Evolutionary conservation across 2,113 vertebrate genomes (phyloP).

Genomic region (Chlorodrepanis virens): DNA sequence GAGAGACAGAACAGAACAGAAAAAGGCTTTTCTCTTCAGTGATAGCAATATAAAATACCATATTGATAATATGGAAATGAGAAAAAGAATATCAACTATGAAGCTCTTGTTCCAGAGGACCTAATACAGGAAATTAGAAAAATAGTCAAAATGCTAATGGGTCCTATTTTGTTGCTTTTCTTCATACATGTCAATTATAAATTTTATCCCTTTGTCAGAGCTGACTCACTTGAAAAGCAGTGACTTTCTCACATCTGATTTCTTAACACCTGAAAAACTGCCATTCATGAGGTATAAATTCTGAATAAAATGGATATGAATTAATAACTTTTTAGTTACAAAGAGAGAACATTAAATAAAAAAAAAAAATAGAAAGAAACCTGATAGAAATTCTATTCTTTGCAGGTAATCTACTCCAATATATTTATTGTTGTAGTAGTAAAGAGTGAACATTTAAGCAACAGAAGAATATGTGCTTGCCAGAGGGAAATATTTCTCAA

Average conservation of each 20-base stretch:
- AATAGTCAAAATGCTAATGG: neutral
- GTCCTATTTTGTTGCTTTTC: neutral
- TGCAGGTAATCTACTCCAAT: neutral
- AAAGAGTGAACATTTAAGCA: neutral
- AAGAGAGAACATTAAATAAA: neutral
- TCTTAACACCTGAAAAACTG: neutral
- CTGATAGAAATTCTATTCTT: neutral
- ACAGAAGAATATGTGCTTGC: neutral
- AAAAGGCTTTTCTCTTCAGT: neutral
- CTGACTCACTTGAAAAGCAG: neutral
- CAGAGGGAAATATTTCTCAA: neutral
- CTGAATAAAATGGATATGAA: neutral
- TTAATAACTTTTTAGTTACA: neutral
- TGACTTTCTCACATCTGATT: neutral
- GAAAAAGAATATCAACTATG: neutral
- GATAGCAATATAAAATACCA: neutral
- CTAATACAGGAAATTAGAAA: slow-evolving; percentile 34
- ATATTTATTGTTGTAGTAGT: neutral
- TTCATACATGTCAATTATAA: neutral
- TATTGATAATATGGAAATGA: slow-evolving; percentile 6
- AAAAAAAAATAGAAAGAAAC: neutral
- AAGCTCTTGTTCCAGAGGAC: neutral
- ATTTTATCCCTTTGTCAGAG: neutral
- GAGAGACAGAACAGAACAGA: neutral
- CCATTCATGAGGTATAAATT: neutral